A percentile compares a stretch with the other conserved stretches of the same genome.
phyloP scores from a whole-genome alignment of 1,140 invertebrate genomes.

The Ceratitis capitata region DNA sequence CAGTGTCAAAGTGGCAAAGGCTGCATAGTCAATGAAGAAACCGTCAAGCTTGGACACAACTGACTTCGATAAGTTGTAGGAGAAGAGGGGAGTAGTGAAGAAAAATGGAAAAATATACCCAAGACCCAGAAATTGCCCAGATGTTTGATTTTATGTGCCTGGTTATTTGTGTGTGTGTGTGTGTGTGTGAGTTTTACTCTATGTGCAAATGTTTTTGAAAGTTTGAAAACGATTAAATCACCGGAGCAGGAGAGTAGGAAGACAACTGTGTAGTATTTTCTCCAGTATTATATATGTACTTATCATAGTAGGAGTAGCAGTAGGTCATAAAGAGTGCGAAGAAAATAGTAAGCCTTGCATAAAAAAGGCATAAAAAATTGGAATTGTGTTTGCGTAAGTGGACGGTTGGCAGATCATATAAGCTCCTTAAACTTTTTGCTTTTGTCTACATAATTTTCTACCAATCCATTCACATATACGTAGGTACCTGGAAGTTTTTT shows the following conservation, averaged over 20 bases:
- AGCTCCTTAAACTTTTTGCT: too few species aligned
- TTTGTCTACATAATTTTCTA: too few species aligned
- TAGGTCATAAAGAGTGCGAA: not conserved
- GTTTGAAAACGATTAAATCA: not conserved
- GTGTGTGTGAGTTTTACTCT: not conserved
- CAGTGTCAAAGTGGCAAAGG: not conserved
- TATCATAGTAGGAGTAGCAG: not conserved
- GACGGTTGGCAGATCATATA: too few species aligned
- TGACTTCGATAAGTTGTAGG: not conserved
- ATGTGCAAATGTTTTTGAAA: not conserved
- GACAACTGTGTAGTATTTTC: not conserved
- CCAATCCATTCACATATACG: too few species aligned
- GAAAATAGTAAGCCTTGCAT: not conserved
- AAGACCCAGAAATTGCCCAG: not conserved
- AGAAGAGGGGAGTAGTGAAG: not conserved
- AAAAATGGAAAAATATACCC: not conserved
- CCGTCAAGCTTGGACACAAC: not conserved
- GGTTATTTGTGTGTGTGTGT: too few species aligned
- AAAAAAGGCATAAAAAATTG: not conserved
- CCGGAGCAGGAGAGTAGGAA: not conserved
- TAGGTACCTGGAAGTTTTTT: too few species aligned
- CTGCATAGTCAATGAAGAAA: not conserved
- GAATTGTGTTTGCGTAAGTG: too few species aligned
- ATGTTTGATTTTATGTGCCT: too few species aligned
- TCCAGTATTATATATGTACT: too few species aligned